A percentile compares a stretch with the other conserved stretches of the same genome.
phyloP scores from a whole-genome alignment of 2,797 vertebrate genomes.

The Leptoclinus maculatus region DNA sequence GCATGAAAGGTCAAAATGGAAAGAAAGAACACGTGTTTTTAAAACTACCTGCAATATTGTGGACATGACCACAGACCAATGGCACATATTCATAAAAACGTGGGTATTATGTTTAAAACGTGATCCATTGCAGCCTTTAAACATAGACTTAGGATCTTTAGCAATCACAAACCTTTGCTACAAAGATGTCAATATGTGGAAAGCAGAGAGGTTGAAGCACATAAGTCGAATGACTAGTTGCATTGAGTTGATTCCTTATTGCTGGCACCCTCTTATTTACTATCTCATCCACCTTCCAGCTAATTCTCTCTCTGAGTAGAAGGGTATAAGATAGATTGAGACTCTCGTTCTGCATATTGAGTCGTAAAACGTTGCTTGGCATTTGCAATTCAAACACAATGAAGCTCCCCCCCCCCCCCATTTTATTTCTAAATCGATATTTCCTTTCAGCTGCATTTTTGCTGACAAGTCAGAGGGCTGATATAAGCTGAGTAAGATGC shows the following conservation, averaged over 20 bases:
- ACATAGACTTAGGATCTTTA: background rate
- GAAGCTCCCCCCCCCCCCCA: slow-evolving; percentile 33
- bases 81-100: background rate
- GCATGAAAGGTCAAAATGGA: background rate
- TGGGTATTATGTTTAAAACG: background rate
- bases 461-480: slow-evolving; percentile 48
- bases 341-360: slow-evolving; percentile 45
- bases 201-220: background rate
- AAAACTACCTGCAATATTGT: background rate
- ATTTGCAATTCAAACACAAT: slow-evolving; percentile 70
- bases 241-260: slow-evolving; percentile 41
- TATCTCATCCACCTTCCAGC: slow-evolving; percentile 45
- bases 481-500: slow-evolving; percentile 33
- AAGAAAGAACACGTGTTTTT: background rate
- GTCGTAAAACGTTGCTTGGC: slow-evolving; percentile 59
- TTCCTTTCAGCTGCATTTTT: slow-evolving; percentile 47
- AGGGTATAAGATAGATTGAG: slow-evolving; percentile 38
- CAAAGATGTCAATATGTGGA: background rate
- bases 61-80: background rate
- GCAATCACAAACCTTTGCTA: background rate
- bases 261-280: slow-evolving; percentile 56
- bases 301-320: slow-evolving; percentile 35
- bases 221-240: slow-evolving; percentile 3
- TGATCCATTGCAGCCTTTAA: background rate
- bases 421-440: slow-evolving; percentile 68